phyloP scores from a whole-genome alignment of 1,140 invertebrate genomes.

The Conus ventricosus region DNA sequence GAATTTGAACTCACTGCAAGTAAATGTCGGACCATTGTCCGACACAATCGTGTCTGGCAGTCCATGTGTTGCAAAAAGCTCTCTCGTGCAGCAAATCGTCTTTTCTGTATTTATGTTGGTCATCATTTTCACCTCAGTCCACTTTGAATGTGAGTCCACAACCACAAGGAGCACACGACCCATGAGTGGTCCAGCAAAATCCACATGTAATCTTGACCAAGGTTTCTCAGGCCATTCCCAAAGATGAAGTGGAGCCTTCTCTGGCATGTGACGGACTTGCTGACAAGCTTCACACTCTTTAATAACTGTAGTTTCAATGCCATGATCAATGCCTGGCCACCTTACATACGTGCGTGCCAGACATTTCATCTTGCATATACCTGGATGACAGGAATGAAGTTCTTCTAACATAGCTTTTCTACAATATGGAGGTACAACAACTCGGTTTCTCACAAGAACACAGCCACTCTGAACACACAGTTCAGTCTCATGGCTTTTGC shows the following conservation, averaged over 20 bases:
- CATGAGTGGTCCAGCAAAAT: slow-evolving; percentile 38
- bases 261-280: too few relatives aligned
- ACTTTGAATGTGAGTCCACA: too few relatives aligned
- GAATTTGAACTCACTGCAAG: too few relatives aligned
- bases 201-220: slow-evolving; percentile 46
- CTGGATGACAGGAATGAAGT: slow-evolving; percentile 36
- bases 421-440: slow-evolving; percentile 33
- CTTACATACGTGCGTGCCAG: slow-evolving; percentile 45
- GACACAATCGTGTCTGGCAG: too few relatives aligned
- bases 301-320: slow-evolving; percentile 39
- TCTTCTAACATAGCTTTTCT: slow-evolving; percentile 25
- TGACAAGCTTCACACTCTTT: slow-evolving; percentile 20
- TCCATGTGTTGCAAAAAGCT: too few relatives aligned
- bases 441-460: slow-evolving; percentile 35
- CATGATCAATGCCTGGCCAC: slow-evolving; percentile 48
- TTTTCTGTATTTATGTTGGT: too few relatives aligned
- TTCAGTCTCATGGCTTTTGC: slow-evolving; percentile 12
- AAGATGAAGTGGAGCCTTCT: too few relatives aligned
- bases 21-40: too few relatives aligned
- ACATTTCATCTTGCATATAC: slow-evolving; percentile 38
- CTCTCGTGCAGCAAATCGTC: too few relatives aligned
- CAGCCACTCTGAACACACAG: slow-evolving; percentile 35
- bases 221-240: slow-evolving; percentile 42
- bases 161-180: too few relatives aligned
- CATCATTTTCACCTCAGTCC: too few relatives aligned